phyloP scores from a whole-genome alignment of 2,113 vertebrate genomes.

The Hydrolagus affinis region DNA sequence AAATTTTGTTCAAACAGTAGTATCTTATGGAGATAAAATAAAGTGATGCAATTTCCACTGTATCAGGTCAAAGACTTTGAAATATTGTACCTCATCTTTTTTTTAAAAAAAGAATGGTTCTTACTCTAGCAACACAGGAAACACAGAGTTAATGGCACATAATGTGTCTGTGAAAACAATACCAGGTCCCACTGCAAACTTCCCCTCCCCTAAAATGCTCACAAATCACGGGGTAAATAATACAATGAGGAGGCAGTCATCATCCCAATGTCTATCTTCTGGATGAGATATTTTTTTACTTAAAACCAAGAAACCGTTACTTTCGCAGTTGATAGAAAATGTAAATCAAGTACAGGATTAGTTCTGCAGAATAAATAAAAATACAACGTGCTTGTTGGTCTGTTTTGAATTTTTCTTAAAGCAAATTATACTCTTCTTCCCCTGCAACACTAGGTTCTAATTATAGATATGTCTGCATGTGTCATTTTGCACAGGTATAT shows the following conservation, averaged over 20 bases:
- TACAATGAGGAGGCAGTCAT: background rate
- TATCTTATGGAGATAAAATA: background rate
- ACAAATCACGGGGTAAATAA: background rate
- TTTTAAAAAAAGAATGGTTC: background rate
- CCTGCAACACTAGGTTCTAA: background rate
- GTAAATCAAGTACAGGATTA: background rate
- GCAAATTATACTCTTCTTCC: background rate
- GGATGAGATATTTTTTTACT: background rate
- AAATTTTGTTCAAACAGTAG: background rate
- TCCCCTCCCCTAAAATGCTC: background rate
- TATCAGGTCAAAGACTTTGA: background rate
- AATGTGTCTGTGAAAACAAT: background rate
- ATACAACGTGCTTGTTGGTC: background rate
- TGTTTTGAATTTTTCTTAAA: background rate
- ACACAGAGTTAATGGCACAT: background rate
- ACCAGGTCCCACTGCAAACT: background rate
- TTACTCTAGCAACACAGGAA: background rate
- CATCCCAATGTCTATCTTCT: too few species aligned
- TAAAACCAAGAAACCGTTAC: background rate
- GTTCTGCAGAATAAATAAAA: background rate
- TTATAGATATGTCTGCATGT: background rate
- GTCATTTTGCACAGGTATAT: background rate
- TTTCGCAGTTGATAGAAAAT: background rate
- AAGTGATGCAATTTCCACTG: background rate
- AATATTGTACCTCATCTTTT: background rate